Conservation (phyloP, 2,113 vertebrate species). For the Epinephelus lanceolatus region DNA sequence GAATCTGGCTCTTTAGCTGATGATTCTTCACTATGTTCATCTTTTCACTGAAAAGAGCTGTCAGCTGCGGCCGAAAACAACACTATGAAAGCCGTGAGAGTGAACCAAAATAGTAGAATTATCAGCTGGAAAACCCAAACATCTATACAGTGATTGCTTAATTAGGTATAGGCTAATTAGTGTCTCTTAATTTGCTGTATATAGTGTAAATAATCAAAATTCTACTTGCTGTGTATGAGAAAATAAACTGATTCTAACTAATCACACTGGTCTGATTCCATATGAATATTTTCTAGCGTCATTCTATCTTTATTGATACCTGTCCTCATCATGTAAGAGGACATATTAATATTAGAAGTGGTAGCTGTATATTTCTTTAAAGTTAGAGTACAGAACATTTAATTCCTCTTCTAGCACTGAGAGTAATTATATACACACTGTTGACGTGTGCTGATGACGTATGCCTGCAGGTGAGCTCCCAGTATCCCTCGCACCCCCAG, state of each 20-base stretch:
- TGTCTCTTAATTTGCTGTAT: neutral
- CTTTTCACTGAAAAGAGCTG: neutral
- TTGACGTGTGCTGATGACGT: no score
- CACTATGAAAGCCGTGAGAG: neutral
- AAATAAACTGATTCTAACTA: neutral
- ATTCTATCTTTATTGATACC: neutral
- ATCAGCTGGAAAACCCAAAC: neutral
- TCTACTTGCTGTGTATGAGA: neutral
- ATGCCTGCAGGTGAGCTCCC: no score
- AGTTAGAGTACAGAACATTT: no score
- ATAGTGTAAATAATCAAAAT: neutral
- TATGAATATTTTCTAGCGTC: neutral
- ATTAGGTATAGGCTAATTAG: neutral
- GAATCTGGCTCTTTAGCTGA: neutral
- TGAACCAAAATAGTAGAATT: neutral
- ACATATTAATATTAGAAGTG: neutral
- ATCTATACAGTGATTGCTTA: neutral
- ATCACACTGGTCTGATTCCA: neutral
- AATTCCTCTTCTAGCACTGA: no score
- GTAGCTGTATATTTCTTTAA: neutral
- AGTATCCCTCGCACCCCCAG: no score
- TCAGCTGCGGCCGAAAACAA: neutral
- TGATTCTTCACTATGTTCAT: neutral
- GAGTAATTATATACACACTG: no score
- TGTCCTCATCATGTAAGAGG: neutral